Evolutionary conservation across 1,140 invertebrate genomes (phyloP).

Genomic region (Aphelinus atriplicis): DNA sequence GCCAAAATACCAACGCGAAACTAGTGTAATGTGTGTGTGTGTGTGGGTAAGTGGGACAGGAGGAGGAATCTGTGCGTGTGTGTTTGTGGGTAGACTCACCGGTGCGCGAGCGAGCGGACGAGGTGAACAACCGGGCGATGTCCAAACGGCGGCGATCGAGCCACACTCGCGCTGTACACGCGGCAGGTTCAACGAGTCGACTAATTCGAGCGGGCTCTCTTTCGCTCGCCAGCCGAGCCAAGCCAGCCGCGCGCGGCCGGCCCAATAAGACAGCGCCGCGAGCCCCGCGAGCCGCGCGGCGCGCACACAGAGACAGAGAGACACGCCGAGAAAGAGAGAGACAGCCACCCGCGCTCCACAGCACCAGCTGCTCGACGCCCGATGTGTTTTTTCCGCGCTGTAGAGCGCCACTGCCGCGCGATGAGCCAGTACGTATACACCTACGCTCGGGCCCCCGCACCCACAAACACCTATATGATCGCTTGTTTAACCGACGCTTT

Average conservation of each 20-base stretch:
- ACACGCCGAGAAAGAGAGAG: conserved; percentile 17
- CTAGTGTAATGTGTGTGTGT: no score
- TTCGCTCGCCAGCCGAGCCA: not conserved
- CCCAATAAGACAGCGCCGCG: conserved; percentile 20
- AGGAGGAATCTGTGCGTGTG: no score
- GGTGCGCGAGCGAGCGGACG: conserved; percentile 30
- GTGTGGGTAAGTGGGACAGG: no score
- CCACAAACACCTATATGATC: no score
- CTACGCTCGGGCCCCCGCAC: no score
- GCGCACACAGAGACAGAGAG: conserved; percentile 36
- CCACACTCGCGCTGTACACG: no score
- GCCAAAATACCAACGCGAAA: no score
- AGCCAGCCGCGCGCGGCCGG: not conserved
- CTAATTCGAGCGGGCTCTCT: conserved; percentile 56
- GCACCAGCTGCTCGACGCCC: no score
- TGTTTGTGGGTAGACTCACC: not conserved
- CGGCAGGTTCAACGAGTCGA: conserved; percentile 56
- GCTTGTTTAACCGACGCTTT: no score
- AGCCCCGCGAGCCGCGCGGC: conserved; percentile 32
- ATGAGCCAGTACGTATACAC: no score
- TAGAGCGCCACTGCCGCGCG: no score
- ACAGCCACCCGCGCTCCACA: not conserved
- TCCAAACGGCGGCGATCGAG: not conserved
- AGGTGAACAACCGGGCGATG: conserved; percentile 7
- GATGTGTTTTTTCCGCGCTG: no score